These are phyloP conservation scores for Turritopsis dohrnii DNA, from an alignment of 30 jellyfish, hydroid and myxozoan species.

Conservation along the genomic window DNA sequence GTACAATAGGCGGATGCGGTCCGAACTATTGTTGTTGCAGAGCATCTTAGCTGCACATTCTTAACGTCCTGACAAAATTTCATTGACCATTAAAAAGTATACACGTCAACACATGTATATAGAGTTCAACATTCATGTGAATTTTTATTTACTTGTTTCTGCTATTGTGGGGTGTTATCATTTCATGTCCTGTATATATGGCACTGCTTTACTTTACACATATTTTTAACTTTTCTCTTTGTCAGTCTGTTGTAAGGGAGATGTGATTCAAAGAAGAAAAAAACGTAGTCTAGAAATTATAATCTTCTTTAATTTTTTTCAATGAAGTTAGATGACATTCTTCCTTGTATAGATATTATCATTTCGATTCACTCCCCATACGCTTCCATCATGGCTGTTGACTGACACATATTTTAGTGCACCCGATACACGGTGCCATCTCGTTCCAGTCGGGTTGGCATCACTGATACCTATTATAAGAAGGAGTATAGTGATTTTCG, in stretches of 20 bases:
- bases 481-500: background rate
- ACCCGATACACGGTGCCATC: background rate
- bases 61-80: no score
- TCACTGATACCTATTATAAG: background rate
- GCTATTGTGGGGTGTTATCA: no score
- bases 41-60: slow-evolving; percentile 63
- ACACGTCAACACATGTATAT: no score
- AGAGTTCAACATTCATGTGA: no score
- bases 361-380: slow-evolving; percentile 1
- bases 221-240: no score
- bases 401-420: background rate
- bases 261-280: background rate
- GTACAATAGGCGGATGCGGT: slow-evolving; percentile 98
- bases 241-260: background rate
- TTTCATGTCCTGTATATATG: no score
- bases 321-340: background rate
- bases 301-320: no score
- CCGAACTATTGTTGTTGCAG: slow-evolving; percentile 99
- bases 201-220: no score
- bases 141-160: no score
- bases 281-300: background rate
- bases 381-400: slow-evolving; percentile 2
- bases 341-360: background rate
- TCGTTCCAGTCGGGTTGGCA: slow-evolving; percentile 6
- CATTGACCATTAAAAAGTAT: no score